Conservation (phyloP, 2,888 invertebrate genomes). For the Eristalis pertinax region DNA sequence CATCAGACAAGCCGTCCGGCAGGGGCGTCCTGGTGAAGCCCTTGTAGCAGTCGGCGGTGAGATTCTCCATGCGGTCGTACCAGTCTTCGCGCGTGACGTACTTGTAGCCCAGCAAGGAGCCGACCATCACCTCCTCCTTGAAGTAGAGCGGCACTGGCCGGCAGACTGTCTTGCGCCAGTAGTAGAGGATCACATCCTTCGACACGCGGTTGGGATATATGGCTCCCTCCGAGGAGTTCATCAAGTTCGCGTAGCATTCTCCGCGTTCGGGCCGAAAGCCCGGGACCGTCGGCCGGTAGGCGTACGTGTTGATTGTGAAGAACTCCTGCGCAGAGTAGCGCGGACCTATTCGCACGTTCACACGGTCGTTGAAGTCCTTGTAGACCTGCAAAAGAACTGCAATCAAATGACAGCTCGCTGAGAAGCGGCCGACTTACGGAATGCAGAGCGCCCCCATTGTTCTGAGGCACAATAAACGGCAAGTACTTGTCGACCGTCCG, state of each 20-base stretch:
- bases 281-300: slow-evolving; percentile 83
- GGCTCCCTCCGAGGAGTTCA: slow-evolving; percentile 87
- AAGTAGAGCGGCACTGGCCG: slow-evolving; percentile 73
- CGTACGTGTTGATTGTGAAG: slow-evolving; percentile 85
- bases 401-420: too few species aligned
- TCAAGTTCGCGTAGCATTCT: slow-evolving; percentile 84
- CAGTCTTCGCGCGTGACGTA: slow-evolving; percentile 84
- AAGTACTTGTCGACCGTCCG: slow-evolving; percentile 82
- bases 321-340: slow-evolving; percentile 84
- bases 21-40: slow-evolving; percentile 80
- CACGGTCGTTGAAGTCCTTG: slow-evolving; percentile 83
- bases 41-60: slow-evolving; percentile 84
- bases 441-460: slow-evolving; percentile 79
- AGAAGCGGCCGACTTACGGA: slow-evolving; percentile 4
- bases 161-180: slow-evolving; percentile 85
- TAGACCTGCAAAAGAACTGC: slow-evolving; percentile 83
- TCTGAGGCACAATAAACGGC: slow-evolving; percentile 85
- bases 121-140: slow-evolving; percentile 77
- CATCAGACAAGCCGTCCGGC: slow-evolving; percentile 85
- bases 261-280: slow-evolving; percentile 82
- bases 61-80: slow-evolving; percentile 83
- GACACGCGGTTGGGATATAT: slow-evolving; percentile 84
- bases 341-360: slow-evolving; percentile 85
- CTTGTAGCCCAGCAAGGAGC: slow-evolving; percentile 83
- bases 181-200: slow-evolving; percentile 83